Evolutionary conservation across 1,140 invertebrate species (phyloP).

Genomic region (Neodiprion virginianus): DNA sequence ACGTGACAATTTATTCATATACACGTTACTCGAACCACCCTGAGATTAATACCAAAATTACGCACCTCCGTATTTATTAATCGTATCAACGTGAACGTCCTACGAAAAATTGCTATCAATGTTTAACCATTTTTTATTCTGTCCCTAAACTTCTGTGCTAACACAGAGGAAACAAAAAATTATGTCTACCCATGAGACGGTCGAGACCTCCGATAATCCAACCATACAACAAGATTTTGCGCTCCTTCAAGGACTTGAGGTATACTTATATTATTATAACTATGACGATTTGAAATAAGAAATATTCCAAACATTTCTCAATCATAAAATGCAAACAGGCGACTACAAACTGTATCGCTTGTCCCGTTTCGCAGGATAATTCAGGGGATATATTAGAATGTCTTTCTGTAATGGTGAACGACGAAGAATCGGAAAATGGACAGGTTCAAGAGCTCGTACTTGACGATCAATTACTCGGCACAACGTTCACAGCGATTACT

Average conservation of each 20-base stretch:
- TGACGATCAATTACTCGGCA: slow-evolving; percentile 43
- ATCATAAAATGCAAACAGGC: background rate
- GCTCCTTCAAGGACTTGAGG: slow-evolving; percentile 37
- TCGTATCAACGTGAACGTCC: too few species aligned
- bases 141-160: too few species aligned
- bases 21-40: background rate
- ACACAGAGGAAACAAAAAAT: slow-evolving; percentile 18
- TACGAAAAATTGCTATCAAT: too few species aligned
- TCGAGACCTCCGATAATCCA: slow-evolving; percentile 36
- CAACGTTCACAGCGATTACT: slow-evolving; percentile 49
- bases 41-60: background rate
- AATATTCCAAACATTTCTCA: background rate
- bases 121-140: too few species aligned
- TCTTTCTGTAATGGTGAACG: slow-evolving; percentile 48
- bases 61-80: too few species aligned
- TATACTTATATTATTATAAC: slow-evolving; percentile 19
- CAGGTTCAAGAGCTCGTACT: slow-evolving; percentile 45
- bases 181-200: slow-evolving; percentile 45
- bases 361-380: slow-evolving; percentile 34
- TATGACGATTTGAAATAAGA: background rate
- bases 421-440: slow-evolving; percentile 32
- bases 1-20: background rate
- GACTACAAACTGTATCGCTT: background rate
- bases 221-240: slow-evolving; percentile 35
- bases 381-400: slow-evolving; percentile 44